Evolutionary conservation across 2,113 vertebrate species (phyloP), one percentile per base, ranked within the genome.

Genomic region (Falcunculus frontatus): DNA sequence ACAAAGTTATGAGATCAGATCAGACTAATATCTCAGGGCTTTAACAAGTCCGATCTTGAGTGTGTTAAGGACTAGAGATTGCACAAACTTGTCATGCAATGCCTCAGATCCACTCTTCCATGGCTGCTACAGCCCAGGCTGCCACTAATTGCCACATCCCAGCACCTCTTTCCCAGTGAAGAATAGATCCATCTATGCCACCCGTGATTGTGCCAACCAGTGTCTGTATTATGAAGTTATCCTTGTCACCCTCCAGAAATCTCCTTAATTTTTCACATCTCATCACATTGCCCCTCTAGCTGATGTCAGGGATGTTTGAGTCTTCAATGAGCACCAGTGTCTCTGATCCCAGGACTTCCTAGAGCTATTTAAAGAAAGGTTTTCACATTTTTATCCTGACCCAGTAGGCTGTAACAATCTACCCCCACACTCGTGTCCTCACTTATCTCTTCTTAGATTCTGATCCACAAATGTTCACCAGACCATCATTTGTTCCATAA

Each of bases 401-500:
- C 6, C 9, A 26, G 10, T 15, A 74, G 44, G 19, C 39, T 74
- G 4, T 11, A 56, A 63, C 7, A 83, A 33, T 37, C 19, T 74
- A 22, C 14, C 4, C 5, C 2, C 25, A 47, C 2, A 5, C 2
- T 44, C 20, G 70, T n/a, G 16, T n/a, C 15, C 6, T 64, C 27
- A 42, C 15, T 64, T 22, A 35, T 20, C 11, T 74, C 8, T 57
- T 59, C 52, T 53, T 53, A 60, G 42, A 72, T 56, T 41, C 42
- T 46, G 65, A 42, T 25, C 9, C 27, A 47, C 30, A 52, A 16
- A 16, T 13, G 4, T 7, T 68, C 12, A 68, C 22, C 19, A 82
- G 19, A 46, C 4, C 32, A 47, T n/a, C 13, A 26, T 33, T 18
- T 0, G 0, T 52, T 27, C 26, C 19, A 14, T 5, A 27, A 55